phyloP scores from a whole-genome alignment of 2,113 vertebrate genomes.

The Strix uralensis region DNA sequence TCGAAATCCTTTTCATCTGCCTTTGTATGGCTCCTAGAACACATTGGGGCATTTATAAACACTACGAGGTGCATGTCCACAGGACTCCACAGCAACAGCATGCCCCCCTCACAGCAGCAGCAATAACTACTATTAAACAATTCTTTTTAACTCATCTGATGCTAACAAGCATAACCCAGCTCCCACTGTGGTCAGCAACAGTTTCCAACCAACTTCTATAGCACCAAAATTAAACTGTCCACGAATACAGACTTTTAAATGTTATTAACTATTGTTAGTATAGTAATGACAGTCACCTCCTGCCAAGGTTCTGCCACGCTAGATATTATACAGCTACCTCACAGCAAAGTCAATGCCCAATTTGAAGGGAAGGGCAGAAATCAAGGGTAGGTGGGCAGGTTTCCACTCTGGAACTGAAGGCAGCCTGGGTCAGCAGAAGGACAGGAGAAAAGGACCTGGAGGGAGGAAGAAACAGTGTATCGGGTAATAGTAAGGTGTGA shows the following conservation, averaged over 20 bases:
- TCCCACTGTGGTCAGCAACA: neutral
- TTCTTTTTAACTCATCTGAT: neutral
- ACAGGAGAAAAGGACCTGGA: neutral
- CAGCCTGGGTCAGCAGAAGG: neutral
- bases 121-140: neutral
- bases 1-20: neutral
- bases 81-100: neutral
- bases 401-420: neutral
- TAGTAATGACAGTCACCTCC: neutral
- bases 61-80: neutral
- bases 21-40: neutral
- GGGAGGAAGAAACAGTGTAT: neutral
- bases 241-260: accelerated
- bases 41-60: neutral
- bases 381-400: neutral
- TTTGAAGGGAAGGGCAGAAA: neutral
- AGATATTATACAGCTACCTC: neutral
- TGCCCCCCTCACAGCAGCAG: neutral
- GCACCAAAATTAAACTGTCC: neutral
- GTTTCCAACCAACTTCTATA: neutral
- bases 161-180: neutral
- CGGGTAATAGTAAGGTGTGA: accelerated
- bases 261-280: neutral
- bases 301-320: neutral
- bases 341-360: neutral